Evolutionary conservation across 2,797 vertebrate genomes (phyloP).

Genomic region (Hirundo rustica): DNA sequence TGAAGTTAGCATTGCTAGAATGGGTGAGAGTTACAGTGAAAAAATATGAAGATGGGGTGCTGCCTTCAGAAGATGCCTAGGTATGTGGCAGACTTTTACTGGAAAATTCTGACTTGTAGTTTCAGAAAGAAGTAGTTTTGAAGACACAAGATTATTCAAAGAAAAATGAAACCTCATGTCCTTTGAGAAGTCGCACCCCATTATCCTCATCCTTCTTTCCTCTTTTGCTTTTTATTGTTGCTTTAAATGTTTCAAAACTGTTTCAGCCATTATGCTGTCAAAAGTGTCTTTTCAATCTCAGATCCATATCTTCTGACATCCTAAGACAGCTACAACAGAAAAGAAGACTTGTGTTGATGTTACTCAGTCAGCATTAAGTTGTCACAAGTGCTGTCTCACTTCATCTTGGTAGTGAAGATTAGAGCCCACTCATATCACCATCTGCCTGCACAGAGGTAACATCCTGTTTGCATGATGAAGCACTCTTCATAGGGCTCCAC

Average conservation of each 20-base stretch:
- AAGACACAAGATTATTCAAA: slow-evolving; percentile 2
- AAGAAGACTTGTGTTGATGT: slow-evolving; percentile 48
- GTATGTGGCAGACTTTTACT: not conserved
- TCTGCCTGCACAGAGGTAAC: slow-evolving; percentile 48
- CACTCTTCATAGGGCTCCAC: slow-evolving; percentile 21
- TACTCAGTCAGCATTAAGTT: slow-evolving; percentile 59
- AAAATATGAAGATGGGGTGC: not conserved
- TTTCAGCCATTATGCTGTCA: slow-evolving; percentile 63
- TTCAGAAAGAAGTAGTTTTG: not conserved
- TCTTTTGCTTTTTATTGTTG: slow-evolving; percentile 35
- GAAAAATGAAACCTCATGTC: slow-evolving; percentile 5
- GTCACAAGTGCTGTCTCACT: slow-evolving; percentile 33
- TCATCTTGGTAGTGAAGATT: not conserved
- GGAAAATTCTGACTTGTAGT: slow-evolving; percentile 13
- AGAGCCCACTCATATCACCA: slow-evolving; percentile 37
- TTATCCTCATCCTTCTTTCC: slow-evolving; percentile 30
- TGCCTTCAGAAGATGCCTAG: not conserved
- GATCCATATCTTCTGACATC: slow-evolving; percentile 56
- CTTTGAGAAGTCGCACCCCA: slow-evolving; percentile 35
- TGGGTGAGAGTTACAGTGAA: not conserved
- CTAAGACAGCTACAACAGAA: slow-evolving; percentile 47
- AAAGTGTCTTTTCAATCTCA: slow-evolving; percentile 55
- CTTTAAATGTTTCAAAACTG: slow-evolving; percentile 71
- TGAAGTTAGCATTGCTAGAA: not conserved
- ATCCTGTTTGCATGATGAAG: slow-evolving; percentile 47